Conservation (phyloP, 2,888 invertebrate species). For the Drosophila macrospina region DNA sequence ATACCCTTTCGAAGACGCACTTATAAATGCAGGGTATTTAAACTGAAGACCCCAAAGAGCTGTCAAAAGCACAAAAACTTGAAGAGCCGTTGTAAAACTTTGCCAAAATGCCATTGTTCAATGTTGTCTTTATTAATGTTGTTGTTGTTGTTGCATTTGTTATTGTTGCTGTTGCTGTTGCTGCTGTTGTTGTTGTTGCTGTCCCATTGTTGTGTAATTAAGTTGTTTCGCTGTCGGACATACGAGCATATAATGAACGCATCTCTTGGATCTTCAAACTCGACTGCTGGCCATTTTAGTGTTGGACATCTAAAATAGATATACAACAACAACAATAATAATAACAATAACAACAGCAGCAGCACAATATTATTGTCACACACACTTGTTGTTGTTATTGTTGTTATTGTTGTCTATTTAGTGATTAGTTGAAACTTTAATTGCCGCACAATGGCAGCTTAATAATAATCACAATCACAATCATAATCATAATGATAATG, state of each 20-base stretch:
- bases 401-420: conserved; percentile 60
- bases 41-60: conserved; percentile 30
- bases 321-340: conserved; percentile 25
- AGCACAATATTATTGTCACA: conserved; percentile 72
- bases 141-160: conserved; percentile 23
- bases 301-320: conserved; percentile 32
- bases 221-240: conserved; percentile 75
- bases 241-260: conserved; percentile 61
- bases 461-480: conserved; percentile 53
- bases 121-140: conserved; percentile 27
- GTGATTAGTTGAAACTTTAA: conserved; percentile 77
- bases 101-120: conserved; percentile 66
- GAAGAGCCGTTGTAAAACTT: conserved; percentile 57
- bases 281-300: conserved; percentile 53
- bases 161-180: conserved; percentile 26
- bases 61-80: conserved; percentile 46
- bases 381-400: conserved; percentile 68
- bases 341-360: conserved; percentile 26
- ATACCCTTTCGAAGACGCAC: neutral
- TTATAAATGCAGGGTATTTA: conserved; percentile 9
- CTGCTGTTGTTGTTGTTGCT: conserved; percentile 21
- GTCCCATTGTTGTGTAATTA: conserved; percentile 74
- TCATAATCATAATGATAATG: conserved; percentile 47
- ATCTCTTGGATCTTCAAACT: conserved; percentile 50
- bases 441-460: conserved; percentile 75